Evolutionary conservation across 2,113 vertebrate genomes (phyloP).

Genomic region (Leucosticte australis): DNA sequence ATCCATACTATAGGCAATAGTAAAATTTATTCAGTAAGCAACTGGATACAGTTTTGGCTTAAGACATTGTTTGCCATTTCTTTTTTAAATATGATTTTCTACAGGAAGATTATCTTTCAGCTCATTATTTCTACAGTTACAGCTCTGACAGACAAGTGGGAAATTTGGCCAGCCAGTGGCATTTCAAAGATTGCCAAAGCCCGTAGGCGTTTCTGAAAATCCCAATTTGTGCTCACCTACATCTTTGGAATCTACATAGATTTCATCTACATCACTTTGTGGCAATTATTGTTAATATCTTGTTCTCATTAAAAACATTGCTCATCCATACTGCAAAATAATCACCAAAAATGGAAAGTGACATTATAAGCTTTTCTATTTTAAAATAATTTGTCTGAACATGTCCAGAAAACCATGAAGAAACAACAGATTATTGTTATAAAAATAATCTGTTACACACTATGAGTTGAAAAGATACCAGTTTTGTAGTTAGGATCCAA

Average conservation of each 20-base stretch:
- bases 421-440: neutral
- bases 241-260: neutral
- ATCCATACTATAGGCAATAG: neutral
- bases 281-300: neutral
- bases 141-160: neutral
- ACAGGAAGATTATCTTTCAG: neutral
- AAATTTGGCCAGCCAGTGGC: neutral
- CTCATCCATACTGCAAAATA: neutral
- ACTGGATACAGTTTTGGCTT: neutral
- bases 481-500: neutral
- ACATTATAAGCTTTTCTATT: neutral
- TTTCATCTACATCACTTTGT: neutral
- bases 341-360: slow-evolving; percentile 1
- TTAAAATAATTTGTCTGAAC: neutral
- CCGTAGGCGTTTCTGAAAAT: neutral
- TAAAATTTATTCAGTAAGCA: neutral
- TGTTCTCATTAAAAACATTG: neutral
- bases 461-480: neutral
- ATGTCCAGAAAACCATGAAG: neutral
- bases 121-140: neutral
- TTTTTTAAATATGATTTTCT: neutral
- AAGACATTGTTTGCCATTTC: neutral
- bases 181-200: slow-evolving; percentile 15
- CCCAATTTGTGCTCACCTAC: neutral
- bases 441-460: neutral